phyloP scores from a whole-genome alignment of 2,113 vertebrate species.

The Limnothrissa miodon region DNA sequence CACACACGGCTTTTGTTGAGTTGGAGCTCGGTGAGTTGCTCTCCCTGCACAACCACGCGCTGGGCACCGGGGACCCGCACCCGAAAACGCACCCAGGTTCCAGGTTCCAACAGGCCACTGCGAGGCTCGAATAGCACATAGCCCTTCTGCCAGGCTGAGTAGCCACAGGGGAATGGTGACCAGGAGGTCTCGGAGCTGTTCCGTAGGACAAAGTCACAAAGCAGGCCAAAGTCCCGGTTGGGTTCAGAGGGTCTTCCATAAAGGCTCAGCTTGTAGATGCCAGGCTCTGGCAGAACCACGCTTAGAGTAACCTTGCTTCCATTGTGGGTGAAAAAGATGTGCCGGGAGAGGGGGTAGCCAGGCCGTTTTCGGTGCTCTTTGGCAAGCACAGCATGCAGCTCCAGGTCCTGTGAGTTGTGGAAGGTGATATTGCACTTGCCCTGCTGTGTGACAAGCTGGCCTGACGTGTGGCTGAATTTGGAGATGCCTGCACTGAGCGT shows the following conservation, averaged over 20 bases:
- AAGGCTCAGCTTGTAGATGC: slow-evolving; percentile 55
- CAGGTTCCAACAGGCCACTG: slow-evolving; percentile 50
- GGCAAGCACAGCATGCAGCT: slow-evolving; percentile 39
- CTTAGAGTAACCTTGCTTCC: slow-evolving; percentile 53
- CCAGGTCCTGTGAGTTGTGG: slow-evolving; percentile 24
- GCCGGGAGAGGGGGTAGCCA: slow-evolving; percentile 40
- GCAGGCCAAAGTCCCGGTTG: slow-evolving; percentile 40
- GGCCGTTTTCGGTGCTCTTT: slow-evolving; percentile 22
- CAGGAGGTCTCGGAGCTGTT: slow-evolving; percentile 38
- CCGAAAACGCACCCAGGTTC: slow-evolving; percentile 55
- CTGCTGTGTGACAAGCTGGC: slow-evolving; percentile 55
- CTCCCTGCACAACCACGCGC: slow-evolving; percentile 46
- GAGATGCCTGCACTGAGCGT: slow-evolving; percentile 46
- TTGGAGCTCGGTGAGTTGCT: slow-evolving; percentile 40
- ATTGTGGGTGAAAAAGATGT: slow-evolving; percentile 55
- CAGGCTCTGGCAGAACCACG: slow-evolving; percentile 34
- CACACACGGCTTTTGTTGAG: slow-evolving; percentile 43
- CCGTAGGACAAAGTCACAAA: slow-evolving; percentile 53
- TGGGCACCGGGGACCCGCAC: slow-evolving; percentile 52
- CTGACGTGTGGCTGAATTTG: slow-evolving; percentile 51
- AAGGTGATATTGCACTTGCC: slow-evolving; percentile 66
- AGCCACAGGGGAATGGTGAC: slow-evolving; percentile 59
- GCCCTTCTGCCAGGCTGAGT: slow-evolving; percentile 52
- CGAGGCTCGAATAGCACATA: slow-evolving; percentile 57
- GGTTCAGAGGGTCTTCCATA: slow-evolving; percentile 41